Evolutionary conservation across 2,113 vertebrate species (phyloP).

Genomic region (Ophiodon elongatus): DNA sequence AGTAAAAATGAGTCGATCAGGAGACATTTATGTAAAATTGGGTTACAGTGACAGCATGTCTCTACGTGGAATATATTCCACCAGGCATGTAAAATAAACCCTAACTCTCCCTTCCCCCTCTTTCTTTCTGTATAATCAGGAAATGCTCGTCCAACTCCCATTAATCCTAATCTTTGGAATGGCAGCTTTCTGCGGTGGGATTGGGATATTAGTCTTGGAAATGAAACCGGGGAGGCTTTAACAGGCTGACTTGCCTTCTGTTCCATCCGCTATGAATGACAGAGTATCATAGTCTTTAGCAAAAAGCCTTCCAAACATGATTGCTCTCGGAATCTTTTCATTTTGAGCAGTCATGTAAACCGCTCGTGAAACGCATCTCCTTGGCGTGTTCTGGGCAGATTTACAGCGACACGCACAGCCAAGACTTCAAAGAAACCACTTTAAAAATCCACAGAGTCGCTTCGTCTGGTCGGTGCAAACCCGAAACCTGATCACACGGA

Average conservation of each 20-base stretch:
- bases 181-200: constrained; percentile 66
- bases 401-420: neutral
- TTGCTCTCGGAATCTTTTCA: constrained; percentile 19
- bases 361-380: constrained; percentile 13
- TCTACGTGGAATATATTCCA: constrained; percentile 29
- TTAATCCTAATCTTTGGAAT: constrained; percentile 80
- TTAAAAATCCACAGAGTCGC: neutral
- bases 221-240: constrained; percentile 57
- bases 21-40: neutral
- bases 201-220: constrained; percentile 70
- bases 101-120: constrained; percentile 30
- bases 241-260: constrained; percentile 47
- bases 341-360: constrained; percentile 24
- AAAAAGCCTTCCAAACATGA: constrained; percentile 44
- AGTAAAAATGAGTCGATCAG: neutral
- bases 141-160: constrained; percentile 60
- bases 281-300: constrained; percentile 5
- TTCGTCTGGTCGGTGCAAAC: constrained; percentile 6
- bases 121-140: constrained; percentile 64
- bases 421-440: constrained; percentile 42
- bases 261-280: constrained; percentile 19
- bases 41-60: constrained; percentile 17
- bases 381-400: constrained; percentile 10
- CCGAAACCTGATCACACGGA: neutral
- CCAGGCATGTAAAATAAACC: constrained; percentile 29